These are phyloP conservation scores for Coendou prehensilis DNA, from an alignment of 2,797 vertebrate genomes.

Conservation along the genomic window DNA sequence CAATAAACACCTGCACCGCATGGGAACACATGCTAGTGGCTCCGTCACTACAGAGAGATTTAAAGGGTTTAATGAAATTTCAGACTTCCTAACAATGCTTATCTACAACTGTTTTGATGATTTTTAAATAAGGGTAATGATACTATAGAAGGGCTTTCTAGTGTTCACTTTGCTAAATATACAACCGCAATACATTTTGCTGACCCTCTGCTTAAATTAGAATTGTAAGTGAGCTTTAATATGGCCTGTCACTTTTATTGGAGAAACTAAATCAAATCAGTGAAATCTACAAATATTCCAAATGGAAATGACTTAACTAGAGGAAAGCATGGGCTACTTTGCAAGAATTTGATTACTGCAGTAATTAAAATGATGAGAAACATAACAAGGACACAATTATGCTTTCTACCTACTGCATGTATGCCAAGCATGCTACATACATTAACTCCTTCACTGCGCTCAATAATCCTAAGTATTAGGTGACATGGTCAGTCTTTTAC, in stretches of 20 bases:
- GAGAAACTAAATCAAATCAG: constrained; percentile 19
- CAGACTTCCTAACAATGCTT: neutral
- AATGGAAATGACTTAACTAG: constrained; percentile 24
- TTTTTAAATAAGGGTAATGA: constrained; percentile 55
- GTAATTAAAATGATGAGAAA: neutral
- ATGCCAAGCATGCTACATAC: neutral
- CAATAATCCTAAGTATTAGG: neutral
- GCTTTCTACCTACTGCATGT: neutral
- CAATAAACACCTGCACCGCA: neutral
- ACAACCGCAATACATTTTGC: neutral
- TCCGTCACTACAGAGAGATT: neutral
- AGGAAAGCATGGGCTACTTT: neutral
- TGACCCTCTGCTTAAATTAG: neutral
- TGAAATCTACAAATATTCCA: constrained; percentile 33
- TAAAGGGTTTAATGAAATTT: neutral
- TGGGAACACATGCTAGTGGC: neutral
- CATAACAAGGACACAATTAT: neutral
- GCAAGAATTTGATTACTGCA: constrained; percentile 14
- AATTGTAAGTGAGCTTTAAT: constrained; percentile 15
- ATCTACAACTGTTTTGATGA: neutral
- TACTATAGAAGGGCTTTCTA: neutral
- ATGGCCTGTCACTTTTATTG: neutral
- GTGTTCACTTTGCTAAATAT: neutral
- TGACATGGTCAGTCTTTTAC: neutral
- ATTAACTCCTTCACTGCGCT: neutral